Evolutionary conservation across 2,888 invertebrate species (phyloP).

Genomic region (Schizotus pectinicornis): DNA sequence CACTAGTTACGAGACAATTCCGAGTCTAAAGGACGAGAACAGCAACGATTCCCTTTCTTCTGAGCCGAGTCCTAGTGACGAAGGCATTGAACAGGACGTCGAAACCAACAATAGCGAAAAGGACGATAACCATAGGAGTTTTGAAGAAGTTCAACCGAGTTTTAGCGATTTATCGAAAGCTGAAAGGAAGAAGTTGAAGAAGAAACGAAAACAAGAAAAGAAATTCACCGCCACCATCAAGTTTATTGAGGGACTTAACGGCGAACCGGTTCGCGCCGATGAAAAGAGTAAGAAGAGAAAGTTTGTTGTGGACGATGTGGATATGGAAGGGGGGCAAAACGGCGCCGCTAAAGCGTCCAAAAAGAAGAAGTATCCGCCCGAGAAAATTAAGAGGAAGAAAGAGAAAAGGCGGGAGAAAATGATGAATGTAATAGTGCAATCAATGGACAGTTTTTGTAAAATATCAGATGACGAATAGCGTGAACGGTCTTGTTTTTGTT

Average conservation of each 20-base stretch:
- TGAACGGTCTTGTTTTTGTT: background rate
- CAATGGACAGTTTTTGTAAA: constrained; percentile 49
- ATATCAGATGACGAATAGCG: constrained; percentile 49
- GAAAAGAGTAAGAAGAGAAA: constrained; percentile 48
- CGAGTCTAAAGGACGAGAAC: constrained; percentile 42
- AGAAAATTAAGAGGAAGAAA: constrained; percentile 42
- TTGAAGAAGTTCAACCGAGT: constrained; percentile 47
- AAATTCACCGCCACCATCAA: constrained; percentile 35
- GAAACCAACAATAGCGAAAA: constrained; percentile 37
- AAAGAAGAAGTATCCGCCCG: constrained; percentile 33
- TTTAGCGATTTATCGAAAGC: constrained; percentile 50
- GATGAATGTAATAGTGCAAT: constrained; percentile 47
- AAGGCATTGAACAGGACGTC: constrained; percentile 51
- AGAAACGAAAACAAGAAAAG: constrained; percentile 48
- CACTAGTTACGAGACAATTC: constrained; percentile 46
- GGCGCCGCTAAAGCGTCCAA: constrained; percentile 36
- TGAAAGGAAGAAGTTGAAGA: constrained; percentile 50
- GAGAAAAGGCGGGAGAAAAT: constrained; percentile 39
- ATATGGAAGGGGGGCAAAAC: constrained; percentile 34
- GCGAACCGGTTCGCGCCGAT: constrained; percentile 31
- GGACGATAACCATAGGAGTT: constrained; percentile 46
- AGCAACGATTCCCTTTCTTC: constrained; percentile 34
- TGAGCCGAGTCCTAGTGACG: constrained; percentile 36
- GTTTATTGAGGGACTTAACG: constrained; percentile 38
- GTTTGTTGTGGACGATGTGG: constrained; percentile 38